Evolutionary conservation across 1,140 invertebrate genomes (phyloP), one percentile per base, ranked within the genome.

Genomic region (Drusus annulatus): DNA sequence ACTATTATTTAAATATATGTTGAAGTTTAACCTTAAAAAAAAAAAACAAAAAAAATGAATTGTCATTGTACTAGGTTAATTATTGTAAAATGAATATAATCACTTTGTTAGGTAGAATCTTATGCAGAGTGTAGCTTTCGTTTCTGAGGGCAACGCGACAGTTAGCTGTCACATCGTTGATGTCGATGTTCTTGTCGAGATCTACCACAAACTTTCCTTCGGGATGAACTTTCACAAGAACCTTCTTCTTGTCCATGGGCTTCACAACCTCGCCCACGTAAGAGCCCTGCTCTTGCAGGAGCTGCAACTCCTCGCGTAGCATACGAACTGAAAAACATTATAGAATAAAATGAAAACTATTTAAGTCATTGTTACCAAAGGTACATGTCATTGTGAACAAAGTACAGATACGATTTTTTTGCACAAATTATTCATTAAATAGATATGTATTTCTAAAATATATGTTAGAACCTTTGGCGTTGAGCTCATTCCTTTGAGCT

Each of bases 141-240:
- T 99, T 99, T 51, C 98, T 93, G 23, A 99, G 91, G 21, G 99
- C 99, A 36, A 99, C 99, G 86, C 99, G 92, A 84, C 97, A 98
- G 87, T 99, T 99, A 28, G 98, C 96, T 8, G 98, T 99, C 0
- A 99, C 96, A 90, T 98, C 96, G 85, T 97, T 98, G 58, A 99
- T 99, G 86, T 99, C 99, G 84, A 99, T 99, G 86, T 99, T 99
- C 87, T 99, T 99, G 87, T 99, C 99, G 81, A 99, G 91, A 90
- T 99, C 99, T 19, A 99, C 99, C 1, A 99, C 98, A 92, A 99
- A 99, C 91, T 99, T 99, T 74, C 99, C 99, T 91, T 99, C 99
- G 2, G 99, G 99, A 90, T 99, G 99, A 13, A 99, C 98, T 91
- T 99, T 99, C 0, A 99, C 99, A 0, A 99, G 90, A 2, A 99